Evolutionary conservation across 1,140 invertebrate genomes (phyloP).

Genomic region (Lepidurus packardi): DNA sequence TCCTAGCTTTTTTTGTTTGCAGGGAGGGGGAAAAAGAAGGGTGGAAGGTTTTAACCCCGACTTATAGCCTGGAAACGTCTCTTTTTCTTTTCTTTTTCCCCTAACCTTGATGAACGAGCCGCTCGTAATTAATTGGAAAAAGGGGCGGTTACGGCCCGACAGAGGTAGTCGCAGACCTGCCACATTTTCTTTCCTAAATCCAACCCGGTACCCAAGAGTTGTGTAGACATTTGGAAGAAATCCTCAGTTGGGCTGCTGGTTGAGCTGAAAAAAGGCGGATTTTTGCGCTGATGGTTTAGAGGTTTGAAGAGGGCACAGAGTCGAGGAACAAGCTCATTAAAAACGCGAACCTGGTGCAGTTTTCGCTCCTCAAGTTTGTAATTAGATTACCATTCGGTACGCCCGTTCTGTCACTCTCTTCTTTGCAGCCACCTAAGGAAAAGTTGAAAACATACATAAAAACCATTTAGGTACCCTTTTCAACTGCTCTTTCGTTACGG

Average conservation of each 20-base stretch:
- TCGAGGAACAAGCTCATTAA: neutral
- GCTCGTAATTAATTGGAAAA: conserved; percentile 20
- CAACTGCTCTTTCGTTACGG: neutral
- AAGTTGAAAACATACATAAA: neutral
- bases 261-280: neutral
- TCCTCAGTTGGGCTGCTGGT: neutral
- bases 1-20: neutral
- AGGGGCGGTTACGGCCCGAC: neutral
- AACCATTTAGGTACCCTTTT: neutral
- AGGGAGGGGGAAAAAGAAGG: neutral
- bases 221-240: neutral
- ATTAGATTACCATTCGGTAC: conserved; percentile 4
- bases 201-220: neutral
- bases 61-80: neutral
- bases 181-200: neutral
- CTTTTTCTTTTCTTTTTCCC: neutral
- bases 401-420: neutral
- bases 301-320: neutral
- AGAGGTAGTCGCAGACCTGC: conserved; percentile 13
- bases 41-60: neutral
- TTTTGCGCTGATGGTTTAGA: neutral
- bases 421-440: neutral
- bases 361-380: neutral
- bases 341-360: neutral
- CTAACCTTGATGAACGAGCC: conserved; percentile 10